These are phyloP conservation scores for Meloe dianella DNA, from an alignment of 2,888 invertebrate species.

Conservation along the genomic window DNA sequence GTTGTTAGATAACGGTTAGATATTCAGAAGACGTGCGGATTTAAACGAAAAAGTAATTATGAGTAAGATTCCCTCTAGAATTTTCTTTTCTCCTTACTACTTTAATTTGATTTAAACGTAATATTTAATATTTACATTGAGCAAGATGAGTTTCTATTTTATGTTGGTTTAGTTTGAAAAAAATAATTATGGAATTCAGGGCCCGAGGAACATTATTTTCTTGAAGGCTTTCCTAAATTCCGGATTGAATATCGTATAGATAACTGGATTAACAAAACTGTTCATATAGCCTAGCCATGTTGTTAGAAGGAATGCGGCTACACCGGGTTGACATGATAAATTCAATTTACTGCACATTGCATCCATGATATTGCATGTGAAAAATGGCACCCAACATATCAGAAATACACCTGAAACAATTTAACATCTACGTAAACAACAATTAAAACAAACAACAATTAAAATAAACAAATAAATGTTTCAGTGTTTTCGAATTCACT, in stretches of 20 bases:
- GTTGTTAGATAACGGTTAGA: neutral
- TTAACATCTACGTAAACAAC: neutral
- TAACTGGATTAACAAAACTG: conserved; percentile 91
- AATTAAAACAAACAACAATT: neutral
- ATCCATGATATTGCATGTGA: conserved; percentile 96
- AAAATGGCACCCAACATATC: conserved; percentile 99
- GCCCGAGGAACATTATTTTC: conserved; percentile 80
- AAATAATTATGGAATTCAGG: conserved; percentile 31
- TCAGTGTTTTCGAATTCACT: neutral
- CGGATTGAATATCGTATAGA: conserved; percentile 95
- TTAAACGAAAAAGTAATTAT: too few relatives aligned
- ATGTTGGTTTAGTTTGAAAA: too few relatives aligned
- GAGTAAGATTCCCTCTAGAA: neutral
- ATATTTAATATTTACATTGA: conserved; percentile 41
- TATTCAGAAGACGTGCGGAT: neutral
- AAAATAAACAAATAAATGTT: neutral
- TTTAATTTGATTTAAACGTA: neutral
- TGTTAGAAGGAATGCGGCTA: conserved; percentile 90
- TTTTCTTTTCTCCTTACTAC: neutral
- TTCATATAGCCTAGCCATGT: conserved; percentile 99
- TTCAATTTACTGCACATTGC: conserved; percentile 91
- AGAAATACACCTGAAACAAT: conserved; percentile 90
- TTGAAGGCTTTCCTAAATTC: conserved; percentile 99
- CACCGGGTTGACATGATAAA: conserved; percentile 79
- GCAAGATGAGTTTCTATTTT: conserved; percentile 38